Evolutionary conservation across 2,797 vertebrate genomes (phyloP).

Genomic region (Myotis findleyi): DNA sequence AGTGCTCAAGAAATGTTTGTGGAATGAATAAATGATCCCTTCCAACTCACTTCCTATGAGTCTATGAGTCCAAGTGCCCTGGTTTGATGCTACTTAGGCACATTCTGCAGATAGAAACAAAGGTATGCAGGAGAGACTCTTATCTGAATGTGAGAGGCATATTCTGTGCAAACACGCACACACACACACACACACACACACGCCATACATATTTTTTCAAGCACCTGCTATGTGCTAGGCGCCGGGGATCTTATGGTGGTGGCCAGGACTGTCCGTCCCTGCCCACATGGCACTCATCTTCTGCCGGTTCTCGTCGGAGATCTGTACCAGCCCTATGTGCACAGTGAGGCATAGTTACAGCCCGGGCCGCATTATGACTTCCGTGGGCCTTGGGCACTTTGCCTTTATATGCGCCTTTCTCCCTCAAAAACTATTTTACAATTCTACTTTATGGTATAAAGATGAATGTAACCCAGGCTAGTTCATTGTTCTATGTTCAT

Average conservation of each 20-base stretch:
- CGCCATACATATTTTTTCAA: not conserved
- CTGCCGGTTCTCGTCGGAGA: fast-evolving
- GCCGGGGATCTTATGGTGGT: not conserved
- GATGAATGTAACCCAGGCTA: not conserved
- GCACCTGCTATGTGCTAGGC: not conserved
- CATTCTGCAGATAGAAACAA: not conserved
- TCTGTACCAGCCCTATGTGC: no score
- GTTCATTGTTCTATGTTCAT: not conserved
- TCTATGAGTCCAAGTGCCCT: not conserved
- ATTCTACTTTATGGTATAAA: not conserved
- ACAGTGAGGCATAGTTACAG: fast-evolving
- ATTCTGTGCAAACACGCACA: no score
- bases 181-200: not conserved
- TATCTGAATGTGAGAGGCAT: not conserved
- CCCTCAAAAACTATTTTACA: not conserved
- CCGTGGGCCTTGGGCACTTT: not conserved
- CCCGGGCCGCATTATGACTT: not conserved
- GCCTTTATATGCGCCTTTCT: no score
- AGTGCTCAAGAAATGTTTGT: not conserved
- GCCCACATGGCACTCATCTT: not conserved
- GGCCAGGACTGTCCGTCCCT: fast-evolving
- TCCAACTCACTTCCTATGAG: not conserved
- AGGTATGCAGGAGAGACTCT: fast-evolving
- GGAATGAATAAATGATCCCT: not conserved
- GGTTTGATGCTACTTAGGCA: not conserved